phyloP scores from a whole-genome alignment of 2,797 vertebrate genomes.

The Miichthys miiuy region DNA sequence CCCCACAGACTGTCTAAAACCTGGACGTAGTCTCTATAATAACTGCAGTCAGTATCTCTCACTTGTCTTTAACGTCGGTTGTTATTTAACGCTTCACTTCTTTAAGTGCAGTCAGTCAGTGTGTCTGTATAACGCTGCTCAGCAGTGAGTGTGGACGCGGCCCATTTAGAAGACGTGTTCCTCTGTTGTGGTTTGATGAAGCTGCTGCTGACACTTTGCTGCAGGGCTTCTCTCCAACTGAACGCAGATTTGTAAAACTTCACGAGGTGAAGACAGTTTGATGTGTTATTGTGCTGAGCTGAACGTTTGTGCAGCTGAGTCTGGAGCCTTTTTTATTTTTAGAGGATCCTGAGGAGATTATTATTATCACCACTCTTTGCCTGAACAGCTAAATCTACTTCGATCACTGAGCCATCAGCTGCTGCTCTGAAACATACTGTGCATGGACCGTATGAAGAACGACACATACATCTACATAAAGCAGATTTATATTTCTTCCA shows the following conservation, averaged over 20 bases:
- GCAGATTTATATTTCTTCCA: too few species aligned
- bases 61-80: conserved; percentile 1
- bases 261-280: conserved; percentile 40
- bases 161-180: conserved; percentile 7
- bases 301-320: conserved; percentile 28
- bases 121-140: neutral
- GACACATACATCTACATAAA: too few species aligned
- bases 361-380: neutral
- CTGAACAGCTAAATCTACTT: neutral
- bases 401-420: neutral
- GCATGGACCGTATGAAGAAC: too few species aligned
- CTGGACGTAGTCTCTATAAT: too few species aligned
- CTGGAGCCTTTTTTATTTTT: neutral
- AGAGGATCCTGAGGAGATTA: neutral
- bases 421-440: too few species aligned
- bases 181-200: conserved; percentile 43
- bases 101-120: conserved; percentile 14
- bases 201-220: conserved; percentile 54
- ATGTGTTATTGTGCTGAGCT: conserved; percentile 71
- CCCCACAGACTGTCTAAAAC: too few species aligned
- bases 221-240: conserved; percentile 53
- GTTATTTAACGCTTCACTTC: conserved; percentile 49
- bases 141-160: neutral
- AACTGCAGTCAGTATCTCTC: too few species aligned
- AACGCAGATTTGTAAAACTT: conserved; percentile 60